Evolutionary conservation across 2,888 invertebrate species (phyloP), one percentile per base, ranked within the genome.

Genomic region (Pollenia labialis): DNA sequence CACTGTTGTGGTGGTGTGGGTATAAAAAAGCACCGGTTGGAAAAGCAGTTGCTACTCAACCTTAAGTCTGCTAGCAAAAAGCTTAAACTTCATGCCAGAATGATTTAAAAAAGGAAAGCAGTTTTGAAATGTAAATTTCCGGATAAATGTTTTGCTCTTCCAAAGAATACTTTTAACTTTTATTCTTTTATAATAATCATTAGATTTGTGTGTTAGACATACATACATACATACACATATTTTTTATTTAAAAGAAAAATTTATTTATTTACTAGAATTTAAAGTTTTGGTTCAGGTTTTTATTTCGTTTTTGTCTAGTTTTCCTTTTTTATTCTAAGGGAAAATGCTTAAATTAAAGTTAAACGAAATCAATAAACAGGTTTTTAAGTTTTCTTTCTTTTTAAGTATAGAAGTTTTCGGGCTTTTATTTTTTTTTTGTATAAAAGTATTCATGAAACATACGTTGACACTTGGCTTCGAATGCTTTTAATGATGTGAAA

Each of bases 301-400:
- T 50, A 16, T 77, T 60, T 44, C n/a, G 32, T 54, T 54, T 14
- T 6, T 6, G 3, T 2, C 23, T 23, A 6, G 32, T 62, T 62
- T 62, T 9, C 12, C 12, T 7, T 69, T 48, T 48, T 69, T 12
- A 58, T 44, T 14, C n/a, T 52, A 62, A n/a, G 23, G 18, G 11
- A 56, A 66, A 32, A 12, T 48, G 18, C 60, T 46, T 16, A 40
- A 74, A 52, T 80, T 54, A 16, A 32, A 48, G 40, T 56, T 32
- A 32, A 32, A 56, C 4, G 72, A 74, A 72, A 40, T 71, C 60
- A 44, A 75, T 79, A 74, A 79, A 79, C 44, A 48, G 18, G 48
- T 76, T 69, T 85, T 40, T 50, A 23, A 42, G 48, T n/a, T 64
- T 69, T 50, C 58, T 44, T 50, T 52, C 42, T 23, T 44, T 58